Evolutionary conservation across 2,888 invertebrate genomes (phyloP).

Genomic region (Sminthurides aquaticus): DNA sequence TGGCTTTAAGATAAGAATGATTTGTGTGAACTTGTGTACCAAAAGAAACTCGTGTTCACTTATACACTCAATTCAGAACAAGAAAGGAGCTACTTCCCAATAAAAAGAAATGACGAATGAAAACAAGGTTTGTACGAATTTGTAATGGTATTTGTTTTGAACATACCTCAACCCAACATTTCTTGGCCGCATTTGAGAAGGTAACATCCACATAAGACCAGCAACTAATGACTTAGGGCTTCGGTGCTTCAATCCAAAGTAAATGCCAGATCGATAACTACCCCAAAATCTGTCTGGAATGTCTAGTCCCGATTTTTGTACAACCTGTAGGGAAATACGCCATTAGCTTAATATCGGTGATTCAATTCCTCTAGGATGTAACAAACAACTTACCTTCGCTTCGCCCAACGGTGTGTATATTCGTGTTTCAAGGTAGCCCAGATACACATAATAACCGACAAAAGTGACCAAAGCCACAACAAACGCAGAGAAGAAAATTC

Average conservation of each 20-base stretch:
- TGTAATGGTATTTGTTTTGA: not conserved
- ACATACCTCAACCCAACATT: constrained; percentile 66
- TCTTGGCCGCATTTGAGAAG: constrained; percentile 57
- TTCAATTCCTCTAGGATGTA: not conserved
- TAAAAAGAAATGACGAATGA: too few relatives aligned
- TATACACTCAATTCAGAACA: not conserved
- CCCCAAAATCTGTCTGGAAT: constrained; percentile 86
- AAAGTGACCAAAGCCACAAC: constrained; percentile 51
- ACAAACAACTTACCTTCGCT: constrained; percentile 56
- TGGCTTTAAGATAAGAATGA: not conserved
- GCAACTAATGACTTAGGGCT: constrained; percentile 81
- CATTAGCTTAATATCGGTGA: too few relatives aligned
- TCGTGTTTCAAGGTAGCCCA: constrained; percentile 78
- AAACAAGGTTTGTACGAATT: not conserved
- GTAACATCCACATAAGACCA: constrained; percentile 95
- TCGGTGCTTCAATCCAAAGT: constrained; percentile 83
- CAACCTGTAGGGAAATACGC: constrained; percentile 53
- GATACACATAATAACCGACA: constrained; percentile 66
- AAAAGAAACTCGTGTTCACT: too few relatives aligned
- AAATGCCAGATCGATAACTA: constrained; percentile 76
- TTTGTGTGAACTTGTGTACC: too few relatives aligned
- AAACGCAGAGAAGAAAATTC: constrained; percentile 31
- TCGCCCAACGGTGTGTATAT: constrained; percentile 77
- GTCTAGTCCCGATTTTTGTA: constrained; percentile 60
- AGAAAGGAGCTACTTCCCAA: too few relatives aligned